Base-by-base conservation (phyloP, 2,888 invertebrate genomes). In the Rotaria sp. region DNA sequence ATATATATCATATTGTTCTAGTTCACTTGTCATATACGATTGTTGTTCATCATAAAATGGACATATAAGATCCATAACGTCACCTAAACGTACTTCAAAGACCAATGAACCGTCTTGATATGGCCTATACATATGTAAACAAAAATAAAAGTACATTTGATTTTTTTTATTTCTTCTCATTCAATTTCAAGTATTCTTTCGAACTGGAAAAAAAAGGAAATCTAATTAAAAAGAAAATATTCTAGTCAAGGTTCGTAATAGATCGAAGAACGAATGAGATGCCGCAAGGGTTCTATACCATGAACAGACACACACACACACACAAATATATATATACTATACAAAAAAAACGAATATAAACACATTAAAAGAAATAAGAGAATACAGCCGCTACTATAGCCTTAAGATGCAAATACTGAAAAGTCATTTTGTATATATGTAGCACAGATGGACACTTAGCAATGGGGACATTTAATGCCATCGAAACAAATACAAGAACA, bases 11-110 rank as follows among this genome's bases (percentile, higher is more conserved):
- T 80, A 80, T 41, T 80, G 45, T 80, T 80, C 80, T 45, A 45
- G 45, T 45, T 80, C 80, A 45, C 45, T 80, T 45, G 80, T 80
- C 80, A 80, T 80, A 35, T 80, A 80, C 2, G 80, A 80, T 80
- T 80, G 80, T 80, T 80, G 80, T 80, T 80, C 80, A n/a, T 80
- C 45, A 45, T 80, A 80, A 13, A 45, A 80, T n/a, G 80, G 80
- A n/a, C 80, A 80, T 45, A 80, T 45, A n/a, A 80, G 26, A 80
- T 80, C 80, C 80, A 80, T 80, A 80, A 45, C 80, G 45, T 80
- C 80, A 80, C 80, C 80, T n/a, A 45, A 45, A 80, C 41, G 80
- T 45, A 80, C 80, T 80, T 80, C 80, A 80, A 80, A 45, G 24
- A 45, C 26, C 38, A 80, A 80, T 80, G 41, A 41, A 80, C 80